phyloP scores from a whole-genome alignment of 1,140 invertebrate genomes.

The Babylonia areolata region DNA sequence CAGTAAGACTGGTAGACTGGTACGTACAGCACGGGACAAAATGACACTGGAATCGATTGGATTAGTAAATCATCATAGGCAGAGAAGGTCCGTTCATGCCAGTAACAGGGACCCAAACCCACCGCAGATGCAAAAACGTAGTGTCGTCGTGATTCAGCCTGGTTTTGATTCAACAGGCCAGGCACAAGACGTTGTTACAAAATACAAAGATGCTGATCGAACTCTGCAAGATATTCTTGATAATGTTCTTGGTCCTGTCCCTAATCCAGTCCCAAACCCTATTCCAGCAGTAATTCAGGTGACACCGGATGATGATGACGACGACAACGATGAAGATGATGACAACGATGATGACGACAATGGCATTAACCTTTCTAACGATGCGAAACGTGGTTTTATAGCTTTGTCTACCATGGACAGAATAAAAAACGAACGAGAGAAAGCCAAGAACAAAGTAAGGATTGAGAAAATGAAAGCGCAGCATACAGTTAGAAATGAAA shows the following conservation, averaged over 20 bases:
- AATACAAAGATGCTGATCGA: constrained; percentile 29
- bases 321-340: background rate
- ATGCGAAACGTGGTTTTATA: background rate
- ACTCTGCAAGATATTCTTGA: constrained; percentile 29
- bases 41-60: background rate
- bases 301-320: background rate
- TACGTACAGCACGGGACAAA: background rate
- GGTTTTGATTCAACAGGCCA: background rate
- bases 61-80: background rate
- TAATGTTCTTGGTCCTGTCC: background rate
- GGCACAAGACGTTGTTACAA: background rate
- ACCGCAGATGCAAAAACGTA: background rate
- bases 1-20: background rate
- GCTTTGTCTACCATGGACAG: background rate
- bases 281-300: background rate
- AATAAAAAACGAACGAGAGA: background rate
- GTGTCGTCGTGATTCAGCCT: background rate
- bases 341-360: constrained; percentile 2
- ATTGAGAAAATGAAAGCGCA: constrained; percentile 10
- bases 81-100: background rate
- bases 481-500: background rate
- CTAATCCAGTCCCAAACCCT: background rate
- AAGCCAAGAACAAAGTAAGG: background rate
- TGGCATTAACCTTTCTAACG: background rate
- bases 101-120: background rate